Evolutionary conservation across 2,888 invertebrate species (phyloP).

Genomic region (Cerastis leucographa): DNA sequence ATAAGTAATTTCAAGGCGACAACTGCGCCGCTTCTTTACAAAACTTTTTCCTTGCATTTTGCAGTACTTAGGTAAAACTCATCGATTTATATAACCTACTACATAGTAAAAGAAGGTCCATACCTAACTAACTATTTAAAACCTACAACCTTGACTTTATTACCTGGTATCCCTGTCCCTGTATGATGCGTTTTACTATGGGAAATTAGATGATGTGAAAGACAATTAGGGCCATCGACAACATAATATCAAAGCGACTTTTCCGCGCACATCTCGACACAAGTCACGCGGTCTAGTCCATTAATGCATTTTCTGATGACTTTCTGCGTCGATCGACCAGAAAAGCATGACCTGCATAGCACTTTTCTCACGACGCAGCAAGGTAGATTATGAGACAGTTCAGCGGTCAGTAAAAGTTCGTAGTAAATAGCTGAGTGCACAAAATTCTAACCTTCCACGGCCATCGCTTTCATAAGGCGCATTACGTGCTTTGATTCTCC

Average conservation of each 20-base stretch:
- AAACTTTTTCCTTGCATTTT: conserved; percentile 4
- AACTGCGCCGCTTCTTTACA: not conserved
- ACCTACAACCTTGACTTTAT: not conserved
- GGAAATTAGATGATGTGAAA: not conserved
- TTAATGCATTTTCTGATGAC: conserved; percentile 55
- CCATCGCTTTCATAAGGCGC: conserved; percentile 82
- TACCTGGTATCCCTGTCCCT: too few relatives aligned
- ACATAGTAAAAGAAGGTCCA: not conserved
- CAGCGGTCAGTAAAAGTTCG: conserved; percentile 51
- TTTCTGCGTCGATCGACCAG: conserved; percentile 55
- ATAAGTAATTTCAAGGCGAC: not conserved
- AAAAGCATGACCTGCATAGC: conserved; percentile 46
- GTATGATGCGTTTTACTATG: too few relatives aligned
- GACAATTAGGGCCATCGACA: conserved; percentile 30
- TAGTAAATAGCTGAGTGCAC: conserved; percentile 58
- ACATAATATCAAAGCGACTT: conserved; percentile 41
- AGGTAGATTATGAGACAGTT: conserved; percentile 49
- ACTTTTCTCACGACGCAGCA: conserved; percentile 38
- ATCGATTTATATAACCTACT: conserved; percentile 5
- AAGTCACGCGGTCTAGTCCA: conserved; percentile 55
- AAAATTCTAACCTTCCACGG: conserved; percentile 77
- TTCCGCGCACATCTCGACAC: conserved; percentile 52
- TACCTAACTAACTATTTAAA: not conserved
- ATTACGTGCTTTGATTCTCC: conserved; percentile 81
- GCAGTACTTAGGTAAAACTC: not conserved